Percentiles rank a stretch among this genome's conserved stretches.
Evolutionary conservation across 1,140 invertebrate species (phyloP).

Genomic region (Drosophila repleta): DNA sequence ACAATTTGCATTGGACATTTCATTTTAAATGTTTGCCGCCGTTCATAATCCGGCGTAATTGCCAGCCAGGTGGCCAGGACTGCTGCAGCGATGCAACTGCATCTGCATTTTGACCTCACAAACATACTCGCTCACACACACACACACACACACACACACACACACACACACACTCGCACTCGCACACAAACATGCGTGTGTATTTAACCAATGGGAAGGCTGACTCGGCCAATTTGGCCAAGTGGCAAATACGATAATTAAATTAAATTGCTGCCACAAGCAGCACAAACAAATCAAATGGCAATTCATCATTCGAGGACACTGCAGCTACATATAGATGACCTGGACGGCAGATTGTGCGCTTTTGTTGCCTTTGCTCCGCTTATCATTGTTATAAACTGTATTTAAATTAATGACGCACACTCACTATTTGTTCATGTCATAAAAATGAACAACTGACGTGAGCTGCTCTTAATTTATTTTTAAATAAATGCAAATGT

Average conservation of each 20-base stretch:
- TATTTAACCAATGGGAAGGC: conserved; percentile 51
- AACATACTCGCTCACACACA: conserved; percentile 18
- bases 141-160: conserved; percentile 9
- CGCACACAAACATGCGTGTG: background rate
- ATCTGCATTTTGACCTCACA: conserved; percentile 38
- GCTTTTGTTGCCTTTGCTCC: conserved; percentile 9
- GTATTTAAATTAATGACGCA: conserved; percentile 45
- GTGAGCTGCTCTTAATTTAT: conserved; percentile 56
- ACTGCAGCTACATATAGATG: conserved; percentile 3
- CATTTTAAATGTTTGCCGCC: conserved; percentile 74
- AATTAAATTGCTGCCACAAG: conserved; percentile 83
- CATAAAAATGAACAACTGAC: conserved; percentile 34
- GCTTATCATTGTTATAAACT: conserved; percentile 25
- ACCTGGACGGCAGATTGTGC: conserved; percentile 17
- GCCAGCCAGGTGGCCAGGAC: conserved; percentile 55
- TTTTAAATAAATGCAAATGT: conserved; percentile 53
- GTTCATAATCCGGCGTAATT: conserved; percentile 71
- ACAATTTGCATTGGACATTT: conserved; percentile 80
- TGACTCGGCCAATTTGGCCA: conserved; percentile 60
- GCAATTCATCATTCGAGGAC: conserved; percentile 77
- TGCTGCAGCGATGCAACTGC: conserved; percentile 23
- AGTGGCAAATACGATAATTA: conserved; percentile 83
- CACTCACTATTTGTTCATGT: conserved; percentile 32
- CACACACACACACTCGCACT: background rate
- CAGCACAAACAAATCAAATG: conserved; percentile 82